Base-by-base conservation (phyloP, 1,140 invertebrate species). In the Psix sp. region DNA sequence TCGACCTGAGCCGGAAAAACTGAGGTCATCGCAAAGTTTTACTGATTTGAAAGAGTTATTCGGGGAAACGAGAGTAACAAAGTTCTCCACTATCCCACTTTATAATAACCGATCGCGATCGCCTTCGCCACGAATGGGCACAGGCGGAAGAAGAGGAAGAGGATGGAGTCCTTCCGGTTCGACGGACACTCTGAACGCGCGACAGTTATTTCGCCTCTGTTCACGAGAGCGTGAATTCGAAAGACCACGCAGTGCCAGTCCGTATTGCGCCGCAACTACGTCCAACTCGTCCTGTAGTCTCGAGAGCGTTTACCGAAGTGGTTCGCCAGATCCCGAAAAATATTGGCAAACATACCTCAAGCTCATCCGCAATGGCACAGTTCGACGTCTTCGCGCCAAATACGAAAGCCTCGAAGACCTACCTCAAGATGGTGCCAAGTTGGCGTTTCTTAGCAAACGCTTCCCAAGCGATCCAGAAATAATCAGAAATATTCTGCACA, bases 391-490 rank as follows among this genome's bases (percentile, higher is more conserved):
- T 0, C 90, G 90, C 17, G 89, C 91, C 35, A 92, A 91, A 57
- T 95, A 94, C 77, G 94, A 96, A 81, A 90, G 89, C 46, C 84
- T 89, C 60, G 90, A 90, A 29, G 88, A 89, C 38, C 79, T 87
- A 43, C 79, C 89, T 76, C 67, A 63, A 0, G 36, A 66, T 13
- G 56, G 40, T 3, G 52, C 45, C 3, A 66, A 18, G 13, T 71
- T 78, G 36, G 11, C 80, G 9, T 35, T 74, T 0, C 87, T 86
- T 10, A 80, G 84, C 31, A 90, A 92, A 68, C 88, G 91, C 57
- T 91, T 90, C 77, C 90, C 89, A 51, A 95, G 93, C 84, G 93
- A 95, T 83, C 93, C 93, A 10, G 93, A 94, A 81, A 83, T 95
- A 18, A 88, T 90, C 70, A 90, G 91, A 36, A 88, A 89, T 59